Conservation (phyloP, 2,797 vertebrate genomes). For the Scomberomorus guttatus region DNA sequence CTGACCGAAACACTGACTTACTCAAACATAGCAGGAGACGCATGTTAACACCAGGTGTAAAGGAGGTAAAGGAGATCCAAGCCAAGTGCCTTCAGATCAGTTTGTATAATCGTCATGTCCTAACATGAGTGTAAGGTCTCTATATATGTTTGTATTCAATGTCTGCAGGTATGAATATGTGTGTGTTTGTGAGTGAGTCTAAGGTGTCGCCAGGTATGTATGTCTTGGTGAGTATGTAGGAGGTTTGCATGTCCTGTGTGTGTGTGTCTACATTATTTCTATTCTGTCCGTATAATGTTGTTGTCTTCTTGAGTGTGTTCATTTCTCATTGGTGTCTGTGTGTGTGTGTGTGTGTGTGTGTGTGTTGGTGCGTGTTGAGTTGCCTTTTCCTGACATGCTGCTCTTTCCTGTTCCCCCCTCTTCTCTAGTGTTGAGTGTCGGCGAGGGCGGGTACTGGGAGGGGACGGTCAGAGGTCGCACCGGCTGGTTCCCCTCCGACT, state of each 20-base stretch:
- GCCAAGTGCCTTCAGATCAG: constrained; percentile 51
- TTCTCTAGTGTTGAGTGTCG: constrained; percentile 90
- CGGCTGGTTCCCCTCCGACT: constrained; percentile 96
- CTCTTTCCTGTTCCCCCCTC: constrained; percentile 37
- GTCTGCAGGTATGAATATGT: constrained; percentile 86
- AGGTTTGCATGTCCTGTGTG: constrained; percentile 73
- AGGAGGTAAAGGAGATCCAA: background rate
- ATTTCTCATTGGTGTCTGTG: constrained; percentile 41
- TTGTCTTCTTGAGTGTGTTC: constrained; percentile 49
- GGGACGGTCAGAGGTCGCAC: constrained; percentile 92
- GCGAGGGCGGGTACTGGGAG: constrained; percentile 96
- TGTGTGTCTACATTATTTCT: constrained; percentile 49
- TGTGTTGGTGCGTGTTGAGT: constrained; percentile 1
- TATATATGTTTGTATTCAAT: constrained; percentile 82
- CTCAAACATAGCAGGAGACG: background rate
- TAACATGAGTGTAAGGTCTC: constrained; percentile 76
- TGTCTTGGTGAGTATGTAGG: constrained; percentile 83
- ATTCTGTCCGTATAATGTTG: constrained; percentile 44
- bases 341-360: constrained; percentile 17
- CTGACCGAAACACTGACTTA: too few species aligned
- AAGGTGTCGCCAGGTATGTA: constrained; percentile 84
- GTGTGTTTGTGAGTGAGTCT: constrained; percentile 86
- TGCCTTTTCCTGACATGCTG: constrained; percentile 28
- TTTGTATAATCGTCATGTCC: constrained; percentile 48
- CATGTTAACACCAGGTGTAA: constrained; percentile 11